These are phyloP conservation scores for Esperia sulphurella DNA, from an alignment of 2,888 invertebrate species.

Conservation along the genomic window DNA sequence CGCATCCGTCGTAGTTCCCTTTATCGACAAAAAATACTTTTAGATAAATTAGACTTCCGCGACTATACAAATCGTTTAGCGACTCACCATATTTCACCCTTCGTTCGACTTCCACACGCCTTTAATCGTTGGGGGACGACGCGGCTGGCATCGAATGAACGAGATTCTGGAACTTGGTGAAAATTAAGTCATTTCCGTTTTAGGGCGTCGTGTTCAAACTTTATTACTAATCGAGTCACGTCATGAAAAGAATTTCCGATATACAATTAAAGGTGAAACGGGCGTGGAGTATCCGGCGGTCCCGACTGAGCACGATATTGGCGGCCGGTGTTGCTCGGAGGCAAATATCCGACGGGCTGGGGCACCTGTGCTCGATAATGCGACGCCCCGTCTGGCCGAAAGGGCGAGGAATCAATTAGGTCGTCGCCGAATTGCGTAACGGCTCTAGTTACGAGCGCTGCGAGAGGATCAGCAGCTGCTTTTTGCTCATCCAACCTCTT, in stretches of 20 bases:
- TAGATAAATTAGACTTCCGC: conserved; percentile 66
- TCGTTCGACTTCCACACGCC: conserved; percentile 65
- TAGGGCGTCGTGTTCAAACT: conserved; percentile 48
- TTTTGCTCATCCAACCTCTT: conserved; percentile 74
- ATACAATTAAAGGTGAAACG: conserved; percentile 67
- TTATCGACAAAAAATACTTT: conserved; percentile 65
- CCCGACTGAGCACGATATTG: conserved; percentile 56
- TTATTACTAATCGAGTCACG: conserved; percentile 66
- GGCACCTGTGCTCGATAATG: conserved; percentile 76
- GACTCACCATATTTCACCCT: conserved; percentile 67
- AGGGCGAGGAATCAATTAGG: conserved; percentile 78
- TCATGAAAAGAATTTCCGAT: conserved; percentile 67
- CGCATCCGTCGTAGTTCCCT: conserved; percentile 35
- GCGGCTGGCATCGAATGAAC: conserved; percentile 38
- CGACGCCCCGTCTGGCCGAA: conserved; percentile 72
- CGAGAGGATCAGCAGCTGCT: conserved; percentile 70
- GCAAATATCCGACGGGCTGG: conserved; percentile 55
- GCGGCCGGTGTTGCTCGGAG: conserved; percentile 57
- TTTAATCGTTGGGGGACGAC: conserved; percentile 36
- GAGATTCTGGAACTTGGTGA: conserved; percentile 36
- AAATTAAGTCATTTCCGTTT: conserved; percentile 68
- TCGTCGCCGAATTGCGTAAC: conserved; percentile 73
- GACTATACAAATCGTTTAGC: conserved; percentile 69
- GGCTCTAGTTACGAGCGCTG: conserved; percentile 72
- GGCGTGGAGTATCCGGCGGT: conserved; percentile 41